These are phyloP conservation scores for Trachelipus rathkii DNA, from an alignment of 1,140 invertebrate genomes.

Conservation along the genomic window DNA sequence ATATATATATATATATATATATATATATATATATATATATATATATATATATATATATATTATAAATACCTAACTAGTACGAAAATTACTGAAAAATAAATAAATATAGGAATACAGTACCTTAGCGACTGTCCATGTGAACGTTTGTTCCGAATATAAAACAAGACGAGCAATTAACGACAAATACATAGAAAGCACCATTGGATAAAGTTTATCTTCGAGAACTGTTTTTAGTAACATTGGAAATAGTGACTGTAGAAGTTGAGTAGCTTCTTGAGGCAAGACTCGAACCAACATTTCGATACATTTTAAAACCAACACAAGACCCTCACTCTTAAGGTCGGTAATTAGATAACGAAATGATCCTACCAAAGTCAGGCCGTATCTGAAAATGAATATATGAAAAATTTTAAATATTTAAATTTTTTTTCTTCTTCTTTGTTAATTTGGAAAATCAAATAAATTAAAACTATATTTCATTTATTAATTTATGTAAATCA, in stretches of 20 bases:
- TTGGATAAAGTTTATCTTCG: constrained; percentile 63
- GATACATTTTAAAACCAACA: constrained; percentile 67
- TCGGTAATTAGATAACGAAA: constrained; percentile 69
- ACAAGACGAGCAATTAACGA: constrained; percentile 72
- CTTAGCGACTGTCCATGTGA: constrained; percentile 57
- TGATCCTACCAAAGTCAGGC: constrained; percentile 61
- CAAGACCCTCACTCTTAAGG: constrained; percentile 71
- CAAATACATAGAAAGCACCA: constrained; percentile 70
- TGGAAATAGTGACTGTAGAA: constrained; percentile 50
- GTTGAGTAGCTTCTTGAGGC: constrained; percentile 53
- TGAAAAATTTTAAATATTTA: not conserved
- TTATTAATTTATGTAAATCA: too few species aligned
- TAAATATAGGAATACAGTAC: constrained; percentile 17
- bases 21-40: too few species aligned
- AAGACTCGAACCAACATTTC: constrained; percentile 65
- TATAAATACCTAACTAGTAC: too few species aligned
- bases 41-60: too few species aligned
- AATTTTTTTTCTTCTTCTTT: too few species aligned
- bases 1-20: too few species aligned
- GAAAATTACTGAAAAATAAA: too few species aligned
- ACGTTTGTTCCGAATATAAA: constrained; percentile 66
- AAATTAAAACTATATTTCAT: too few species aligned
- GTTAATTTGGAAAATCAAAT: too few species aligned
- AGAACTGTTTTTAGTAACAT: constrained; percentile 55
- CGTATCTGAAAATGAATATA: constrained; percentile 53